phyloP scores from a whole-genome alignment of 2,888 invertebrate genomes.

The Maniola hyperantus region DNA sequence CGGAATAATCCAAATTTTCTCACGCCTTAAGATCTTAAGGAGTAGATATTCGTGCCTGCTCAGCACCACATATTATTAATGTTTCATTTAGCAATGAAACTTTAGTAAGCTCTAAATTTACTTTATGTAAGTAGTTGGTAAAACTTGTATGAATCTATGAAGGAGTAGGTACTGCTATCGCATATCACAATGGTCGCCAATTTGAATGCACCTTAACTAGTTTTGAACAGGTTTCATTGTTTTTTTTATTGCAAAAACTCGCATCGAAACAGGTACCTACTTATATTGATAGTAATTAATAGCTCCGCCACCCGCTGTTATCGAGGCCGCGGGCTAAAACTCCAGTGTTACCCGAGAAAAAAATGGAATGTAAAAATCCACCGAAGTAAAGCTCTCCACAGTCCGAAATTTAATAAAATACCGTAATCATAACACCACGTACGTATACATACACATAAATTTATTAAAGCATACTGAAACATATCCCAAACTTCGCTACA shows the following conservation, averaged over 20 bases:
- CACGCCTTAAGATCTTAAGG: not conserved
- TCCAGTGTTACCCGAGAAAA: too few species aligned
- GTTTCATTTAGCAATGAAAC: not conserved
- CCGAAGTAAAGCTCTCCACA: not conserved
- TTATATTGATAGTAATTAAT: not conserved
- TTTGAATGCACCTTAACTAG: too few species aligned
- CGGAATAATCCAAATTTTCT: slow-evolving; percentile 1
- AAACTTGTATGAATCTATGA: not conserved
- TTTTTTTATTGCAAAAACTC: too few species aligned
- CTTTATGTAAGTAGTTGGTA: too few species aligned
- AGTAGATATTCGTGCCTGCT: not conserved
- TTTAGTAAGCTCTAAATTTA: not conserved
- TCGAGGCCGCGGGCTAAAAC: too few species aligned
- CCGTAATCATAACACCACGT: not conserved
- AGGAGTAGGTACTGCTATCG: not conserved
- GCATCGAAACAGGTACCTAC: not conserved
- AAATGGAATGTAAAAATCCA: too few species aligned
- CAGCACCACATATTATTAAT: not conserved
- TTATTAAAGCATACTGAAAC: slow-evolving; percentile 8
- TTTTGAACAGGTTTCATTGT: too few species aligned
- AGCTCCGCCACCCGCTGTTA: not conserved
- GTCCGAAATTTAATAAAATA: not conserved
- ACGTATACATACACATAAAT: not conserved
- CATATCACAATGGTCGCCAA: too few species aligned
- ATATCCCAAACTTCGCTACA: not conserved